A percentile compares a stretch with the other conserved stretches of the same genome.
These are phyloP conservation scores for Catagonus wagneri DNA, from an alignment of 2,113 vertebrate genomes.

Conservation along the genomic window DNA sequence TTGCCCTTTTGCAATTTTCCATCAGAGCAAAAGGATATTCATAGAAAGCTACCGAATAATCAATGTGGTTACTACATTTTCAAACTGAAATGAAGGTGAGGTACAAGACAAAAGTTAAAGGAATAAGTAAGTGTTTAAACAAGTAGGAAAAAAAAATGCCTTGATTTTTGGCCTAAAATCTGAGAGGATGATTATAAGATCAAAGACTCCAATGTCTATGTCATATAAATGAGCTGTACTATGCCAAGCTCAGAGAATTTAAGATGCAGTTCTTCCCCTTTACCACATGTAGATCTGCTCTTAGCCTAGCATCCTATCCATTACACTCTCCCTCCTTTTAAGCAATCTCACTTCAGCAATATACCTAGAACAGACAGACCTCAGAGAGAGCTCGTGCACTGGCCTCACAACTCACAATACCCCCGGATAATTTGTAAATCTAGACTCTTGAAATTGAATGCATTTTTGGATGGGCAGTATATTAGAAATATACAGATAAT, in stretches of 20 bases:
- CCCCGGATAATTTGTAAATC: conserved; percentile 75
- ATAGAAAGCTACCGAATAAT: background rate
- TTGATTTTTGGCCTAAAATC: conserved; percentile 27
- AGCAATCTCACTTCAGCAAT: background rate
- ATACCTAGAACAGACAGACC: conserved; percentile 45
- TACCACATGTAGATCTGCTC: conserved; percentile 53
- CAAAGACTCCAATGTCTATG: conserved; percentile 19
- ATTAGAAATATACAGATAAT: conserved; percentile 32
- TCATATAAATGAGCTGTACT: background rate
- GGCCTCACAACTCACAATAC: conserved; percentile 30
- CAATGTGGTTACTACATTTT: background rate
- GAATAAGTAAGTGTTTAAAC: background rate
- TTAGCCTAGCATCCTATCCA: conserved; percentile 28
- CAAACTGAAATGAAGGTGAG: conserved; percentile 1
- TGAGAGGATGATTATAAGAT: conserved; percentile 6
- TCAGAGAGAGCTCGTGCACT: conserved; percentile 22
- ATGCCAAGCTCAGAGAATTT: conserved; percentile 56
- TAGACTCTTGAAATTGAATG: conserved; percentile 43
- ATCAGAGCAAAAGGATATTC: background rate
- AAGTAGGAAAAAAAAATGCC: background rate
- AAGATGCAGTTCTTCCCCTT: conserved; percentile 58
- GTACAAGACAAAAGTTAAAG: background rate
- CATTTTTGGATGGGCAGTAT: conserved; percentile 50
- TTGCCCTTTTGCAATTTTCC: background rate
- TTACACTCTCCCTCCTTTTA: conserved; percentile 47